Conservation (phyloP, 2,113 vertebrate species). For the Fulmarus glacialis region DNA sequence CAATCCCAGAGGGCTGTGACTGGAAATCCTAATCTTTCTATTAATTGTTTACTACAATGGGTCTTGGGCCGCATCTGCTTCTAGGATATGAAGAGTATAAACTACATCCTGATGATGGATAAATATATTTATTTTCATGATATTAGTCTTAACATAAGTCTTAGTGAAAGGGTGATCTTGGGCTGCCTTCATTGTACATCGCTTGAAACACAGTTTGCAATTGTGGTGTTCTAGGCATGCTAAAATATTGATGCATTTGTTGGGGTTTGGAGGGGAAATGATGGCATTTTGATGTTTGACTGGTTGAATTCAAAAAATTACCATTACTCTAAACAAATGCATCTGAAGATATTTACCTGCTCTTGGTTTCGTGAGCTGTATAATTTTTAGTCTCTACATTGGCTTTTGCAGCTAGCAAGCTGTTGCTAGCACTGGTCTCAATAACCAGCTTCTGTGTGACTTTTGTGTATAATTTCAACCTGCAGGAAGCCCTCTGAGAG, state of each 20-base stretch:
- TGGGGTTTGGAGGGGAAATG: neutral
- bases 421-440: neutral
- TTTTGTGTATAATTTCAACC: neutral
- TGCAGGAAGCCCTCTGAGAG: neutral
- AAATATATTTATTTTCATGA: neutral
- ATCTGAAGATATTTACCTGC: neutral
- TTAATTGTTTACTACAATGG: neutral
- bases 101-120: neutral
- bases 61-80: neutral
- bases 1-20: neutral
- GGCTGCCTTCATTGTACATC: neutral
- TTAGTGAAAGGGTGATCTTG: neutral
- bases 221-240: neutral
- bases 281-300: neutral
- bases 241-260: neutral
- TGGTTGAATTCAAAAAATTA: neutral
- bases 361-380: neutral
- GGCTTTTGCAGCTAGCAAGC: neutral
- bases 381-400: neutral
- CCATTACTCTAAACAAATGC: neutral
- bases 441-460: neutral
- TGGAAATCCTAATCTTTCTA: neutral
- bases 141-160: neutral
- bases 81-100: neutral
- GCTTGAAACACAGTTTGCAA: neutral